Evolutionary conservation across 2,113 vertebrate genomes (phyloP).

Genomic region (Climacteris rufus): DNA sequence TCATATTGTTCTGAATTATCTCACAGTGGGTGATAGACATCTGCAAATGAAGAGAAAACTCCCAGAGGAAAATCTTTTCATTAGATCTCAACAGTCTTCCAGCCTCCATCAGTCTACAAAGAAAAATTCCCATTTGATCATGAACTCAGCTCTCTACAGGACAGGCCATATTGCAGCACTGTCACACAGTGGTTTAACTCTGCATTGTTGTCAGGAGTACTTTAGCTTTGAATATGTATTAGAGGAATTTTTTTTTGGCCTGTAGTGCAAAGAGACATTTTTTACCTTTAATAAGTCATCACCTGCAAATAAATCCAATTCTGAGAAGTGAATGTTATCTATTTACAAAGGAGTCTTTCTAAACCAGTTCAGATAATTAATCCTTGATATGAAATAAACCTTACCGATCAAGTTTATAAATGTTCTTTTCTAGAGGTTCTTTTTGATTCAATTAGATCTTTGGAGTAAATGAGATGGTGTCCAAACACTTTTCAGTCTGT

Average conservation of each 20-base stretch:
- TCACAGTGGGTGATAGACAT: neutral
- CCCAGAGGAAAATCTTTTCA: slow-evolving; percentile 8
- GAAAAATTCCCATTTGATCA: neutral
- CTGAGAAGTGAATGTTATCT: slow-evolving; percentile 6
- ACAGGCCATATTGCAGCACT: neutral
- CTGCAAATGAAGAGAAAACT: neutral
- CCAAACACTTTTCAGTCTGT: neutral
- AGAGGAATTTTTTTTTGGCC: neutral
- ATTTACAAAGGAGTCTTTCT: neutral
- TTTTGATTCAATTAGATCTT: slow-evolving; percentile 2
- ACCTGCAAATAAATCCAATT: slow-evolving; percentile 7
- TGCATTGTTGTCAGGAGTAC: neutral
- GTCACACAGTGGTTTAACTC: neutral
- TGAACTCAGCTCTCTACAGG: neutral
- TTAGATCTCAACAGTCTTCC: neutral
- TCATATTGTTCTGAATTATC: neutral
- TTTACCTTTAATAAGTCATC: slow-evolving; percentile 36
- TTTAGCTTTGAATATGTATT: neutral
- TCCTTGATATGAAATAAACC: slow-evolving; percentile 34
- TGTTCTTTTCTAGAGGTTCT: neutral
- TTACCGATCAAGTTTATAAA: neutral
- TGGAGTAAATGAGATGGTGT: neutral
- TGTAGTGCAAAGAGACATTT: neutral
- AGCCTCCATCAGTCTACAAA: neutral
- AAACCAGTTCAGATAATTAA: slow-evolving; percentile 6